Conservation (phyloP, 2,888 invertebrate species). For the Liopterus haemorrhoidalis region DNA sequence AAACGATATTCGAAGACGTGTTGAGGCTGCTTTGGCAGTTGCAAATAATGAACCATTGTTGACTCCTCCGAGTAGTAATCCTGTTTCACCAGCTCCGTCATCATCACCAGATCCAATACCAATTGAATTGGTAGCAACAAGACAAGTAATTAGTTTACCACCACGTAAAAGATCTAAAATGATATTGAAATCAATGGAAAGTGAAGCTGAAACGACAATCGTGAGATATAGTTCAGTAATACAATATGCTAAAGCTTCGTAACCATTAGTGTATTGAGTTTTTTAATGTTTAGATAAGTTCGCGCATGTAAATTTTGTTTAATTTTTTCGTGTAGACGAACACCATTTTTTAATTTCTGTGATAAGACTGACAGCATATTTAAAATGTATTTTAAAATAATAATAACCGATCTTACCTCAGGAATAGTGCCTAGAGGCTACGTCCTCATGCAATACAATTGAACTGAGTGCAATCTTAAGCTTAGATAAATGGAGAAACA, state of each 20-base stretch:
- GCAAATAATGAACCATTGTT: conserved; percentile 49
- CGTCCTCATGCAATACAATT: conserved; percentile 39
- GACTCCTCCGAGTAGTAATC: conserved; percentile 57
- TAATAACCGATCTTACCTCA: conserved; percentile 41
- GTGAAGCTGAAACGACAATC: conserved; percentile 38
- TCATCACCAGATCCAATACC: conserved; percentile 49
- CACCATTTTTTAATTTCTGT: conserved; percentile 24
- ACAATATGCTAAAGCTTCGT: conserved; percentile 72
- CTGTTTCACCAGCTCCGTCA: conserved; percentile 50
- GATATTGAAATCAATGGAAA: conserved; percentile 64
- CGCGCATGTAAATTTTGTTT: conserved; percentile 3
- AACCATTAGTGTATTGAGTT: conserved; percentile 36
- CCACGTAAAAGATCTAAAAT: conserved; percentile 72
- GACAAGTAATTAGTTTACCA: conserved; percentile 62
- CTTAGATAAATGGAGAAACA: not conserved
- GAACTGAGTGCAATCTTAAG: conserved; percentile 19
- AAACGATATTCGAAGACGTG: conserved; percentile 55
- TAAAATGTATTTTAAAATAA: conserved; percentile 11
- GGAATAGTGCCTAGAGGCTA: conserved; percentile 46
- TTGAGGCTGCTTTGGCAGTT: conserved; percentile 57
- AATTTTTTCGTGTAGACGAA: conserved; percentile 15
- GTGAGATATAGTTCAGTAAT: conserved; percentile 67
- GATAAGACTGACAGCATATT: conserved; percentile 19
- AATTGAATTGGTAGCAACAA: conserved; percentile 41
- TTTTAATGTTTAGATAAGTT: conserved; percentile 1